Evolutionary conservation across 2,888 invertebrate genomes (phyloP).

Genomic region (Nematopogon swammerdamellus): DNA sequence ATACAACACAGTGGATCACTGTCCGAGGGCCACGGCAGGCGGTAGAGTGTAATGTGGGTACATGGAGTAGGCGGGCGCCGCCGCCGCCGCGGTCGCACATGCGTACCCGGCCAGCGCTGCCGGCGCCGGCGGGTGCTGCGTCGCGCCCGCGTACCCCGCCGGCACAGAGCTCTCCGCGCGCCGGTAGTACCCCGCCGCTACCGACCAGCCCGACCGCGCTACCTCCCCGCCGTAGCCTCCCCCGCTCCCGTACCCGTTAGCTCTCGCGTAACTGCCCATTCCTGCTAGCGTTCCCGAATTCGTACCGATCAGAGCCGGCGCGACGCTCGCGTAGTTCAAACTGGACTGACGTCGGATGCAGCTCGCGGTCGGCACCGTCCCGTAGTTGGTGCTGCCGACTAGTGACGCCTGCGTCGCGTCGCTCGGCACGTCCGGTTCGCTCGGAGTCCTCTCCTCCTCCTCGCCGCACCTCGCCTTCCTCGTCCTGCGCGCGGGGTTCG

Average conservation of each 20-base stretch:
- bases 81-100: constrained; percentile 43
- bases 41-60: constrained; percentile 44
- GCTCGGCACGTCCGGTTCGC: constrained; percentile 5
- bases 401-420: constrained; percentile 1
- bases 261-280: too few species aligned
- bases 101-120: constrained; percentile 38
- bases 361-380: constrained; percentile 9
- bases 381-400: constrained; percentile 14
- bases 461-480: constrained; percentile 38
- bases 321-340: constrained; percentile 9
- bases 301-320: constrained; percentile 24
- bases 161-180: constrained; percentile 8
- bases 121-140: constrained; percentile 32
- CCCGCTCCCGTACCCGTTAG: not conserved
- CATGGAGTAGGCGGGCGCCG: constrained; percentile 45
- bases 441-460: constrained; percentile 29
- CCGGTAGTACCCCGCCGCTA: not conserved
- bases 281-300: constrained; percentile 27
- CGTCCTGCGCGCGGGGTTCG: constrained; percentile 56
- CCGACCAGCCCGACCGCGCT: not conserved
- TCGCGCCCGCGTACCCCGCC: constrained; percentile 33
- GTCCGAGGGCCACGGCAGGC: constrained; percentile 45
- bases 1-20: too few species aligned
- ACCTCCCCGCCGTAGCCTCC: not conserved
- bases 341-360: constrained; percentile 11